Conservation (phyloP, 1,140 invertebrate genomes). For the Magallana ariakensis region DNA sequence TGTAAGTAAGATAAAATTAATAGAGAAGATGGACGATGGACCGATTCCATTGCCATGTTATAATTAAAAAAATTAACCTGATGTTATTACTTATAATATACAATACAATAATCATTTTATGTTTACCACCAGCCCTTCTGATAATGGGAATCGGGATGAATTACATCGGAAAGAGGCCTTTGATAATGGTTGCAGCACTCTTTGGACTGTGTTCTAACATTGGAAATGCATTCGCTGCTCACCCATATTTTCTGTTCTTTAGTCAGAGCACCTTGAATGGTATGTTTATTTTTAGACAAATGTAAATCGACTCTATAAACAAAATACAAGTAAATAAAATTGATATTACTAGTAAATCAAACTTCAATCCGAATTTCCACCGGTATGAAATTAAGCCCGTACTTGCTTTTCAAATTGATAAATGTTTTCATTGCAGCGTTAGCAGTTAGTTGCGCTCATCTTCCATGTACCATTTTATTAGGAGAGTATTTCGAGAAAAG, state of each 20-base stretch:
- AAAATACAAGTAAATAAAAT: no score
- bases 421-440: background rate
- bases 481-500: slow-evolving; percentile 99
- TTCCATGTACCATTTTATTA: slow-evolving; percentile 95
- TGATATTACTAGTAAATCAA: no score
- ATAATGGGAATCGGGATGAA: background rate
- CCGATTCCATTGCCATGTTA: no score
- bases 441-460: background rate
- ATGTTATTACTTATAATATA: no score
- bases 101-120: no score
- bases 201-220: background rate
- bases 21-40: no score
- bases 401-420: no score
- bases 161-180: background rate
- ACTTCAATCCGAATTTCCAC: no score
- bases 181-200: background rate
- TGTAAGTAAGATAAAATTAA: slow-evolving; percentile 28
- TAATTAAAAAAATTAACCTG: background rate
- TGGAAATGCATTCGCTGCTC: slow-evolving; percentile 86
- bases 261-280: slow-evolving; percentile 95
- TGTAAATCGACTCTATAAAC: no score
- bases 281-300: slow-evolving; percentile 75
- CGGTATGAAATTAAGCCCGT: no score
- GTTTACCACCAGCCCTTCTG: background rate
- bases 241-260: slow-evolving; percentile 92